Conservation (phyloP, 2,888 invertebrate genomes). For the Allygus modestus region DNA sequence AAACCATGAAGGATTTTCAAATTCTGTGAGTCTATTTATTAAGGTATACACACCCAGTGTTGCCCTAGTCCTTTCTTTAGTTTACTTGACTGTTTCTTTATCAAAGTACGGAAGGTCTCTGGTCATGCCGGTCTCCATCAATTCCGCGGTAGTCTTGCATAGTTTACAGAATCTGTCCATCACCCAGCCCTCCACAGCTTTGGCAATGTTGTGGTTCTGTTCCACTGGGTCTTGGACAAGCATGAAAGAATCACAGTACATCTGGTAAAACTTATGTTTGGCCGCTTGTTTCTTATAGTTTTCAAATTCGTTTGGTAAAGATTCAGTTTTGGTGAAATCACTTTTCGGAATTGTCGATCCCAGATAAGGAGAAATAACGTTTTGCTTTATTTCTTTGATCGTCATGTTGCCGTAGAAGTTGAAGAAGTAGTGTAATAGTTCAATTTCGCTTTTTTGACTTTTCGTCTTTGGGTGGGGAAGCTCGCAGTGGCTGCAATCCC, state of each 20-base stretch:
- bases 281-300: constrained; percentile 48
- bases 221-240: constrained; percentile 41
- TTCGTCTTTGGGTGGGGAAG: constrained; percentile 10
- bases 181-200: constrained; percentile 41
- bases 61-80: too few species aligned
- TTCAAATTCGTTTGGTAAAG: constrained; percentile 30
- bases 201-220: constrained; percentile 43
- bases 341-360: not conserved
- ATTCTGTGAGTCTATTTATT: too few species aligned
- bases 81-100: too few species aligned
- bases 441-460: constrained; percentile 40
- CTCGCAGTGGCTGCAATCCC: constrained; percentile 34
- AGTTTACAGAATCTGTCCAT: constrained; percentile 35
- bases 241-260: constrained; percentile 39
- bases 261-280: constrained; percentile 32
- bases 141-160: constrained; percentile 6
- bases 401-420: constrained; percentile 42
- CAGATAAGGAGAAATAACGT: constrained; percentile 17
- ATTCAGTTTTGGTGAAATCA: constrained; percentile 19
- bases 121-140: constrained; percentile 37
- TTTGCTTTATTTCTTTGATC: not conserved
- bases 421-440: constrained; percentile 39
- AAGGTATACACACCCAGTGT: too few species aligned
- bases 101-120: not conserved
- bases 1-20: too few species aligned